Conservation (phyloP, 2,888 invertebrate genomes). For the Heliconius sara region DNA sequence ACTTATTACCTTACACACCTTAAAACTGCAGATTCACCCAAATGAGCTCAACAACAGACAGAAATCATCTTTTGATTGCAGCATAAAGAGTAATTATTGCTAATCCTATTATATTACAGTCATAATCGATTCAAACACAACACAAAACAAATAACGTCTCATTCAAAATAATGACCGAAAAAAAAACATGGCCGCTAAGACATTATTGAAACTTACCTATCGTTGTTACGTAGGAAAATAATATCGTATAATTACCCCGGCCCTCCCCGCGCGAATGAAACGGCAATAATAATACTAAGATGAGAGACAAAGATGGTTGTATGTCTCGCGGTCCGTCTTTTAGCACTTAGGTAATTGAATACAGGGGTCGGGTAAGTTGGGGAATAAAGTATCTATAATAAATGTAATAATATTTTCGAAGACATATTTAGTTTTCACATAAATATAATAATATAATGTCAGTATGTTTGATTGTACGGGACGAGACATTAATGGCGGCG, state of each 20-base stretch:
- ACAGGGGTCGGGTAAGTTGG: constrained; percentile 71
- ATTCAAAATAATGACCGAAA: constrained; percentile 69
- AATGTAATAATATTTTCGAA: constrained; percentile 66
- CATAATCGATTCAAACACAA: constrained; percentile 21
- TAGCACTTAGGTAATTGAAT: constrained; percentile 83
- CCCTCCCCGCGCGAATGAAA: constrained; percentile 60
- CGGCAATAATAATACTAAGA: constrained; percentile 49
- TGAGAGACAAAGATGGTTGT: constrained; percentile 61
- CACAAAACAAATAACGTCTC: constrained; percentile 55
- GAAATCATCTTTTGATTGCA: constrained; percentile 5
- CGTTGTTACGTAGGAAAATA: constrained; percentile 77
- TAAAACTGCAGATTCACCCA: constrained; percentile 12
- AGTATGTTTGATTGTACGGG: constrained; percentile 40
- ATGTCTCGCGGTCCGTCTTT: constrained; percentile 61
- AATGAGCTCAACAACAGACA: background rate
- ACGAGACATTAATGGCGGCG: constrained; percentile 24
- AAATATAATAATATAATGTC: constrained; percentile 60
- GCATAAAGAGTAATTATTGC: constrained; percentile 11
- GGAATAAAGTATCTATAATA: constrained; percentile 70
- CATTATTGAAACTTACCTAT: constrained; percentile 69
- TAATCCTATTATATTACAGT: background rate
- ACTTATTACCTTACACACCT: background rate
- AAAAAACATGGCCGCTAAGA: constrained; percentile 65
- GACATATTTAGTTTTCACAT: constrained; percentile 60
- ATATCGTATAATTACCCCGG: constrained; percentile 79